Evolutionary conservation across 2,113 vertebrate species (phyloP), one percentile per base, ranked within the genome.

Genomic region (Tachysurus fulvidraco): DNA sequence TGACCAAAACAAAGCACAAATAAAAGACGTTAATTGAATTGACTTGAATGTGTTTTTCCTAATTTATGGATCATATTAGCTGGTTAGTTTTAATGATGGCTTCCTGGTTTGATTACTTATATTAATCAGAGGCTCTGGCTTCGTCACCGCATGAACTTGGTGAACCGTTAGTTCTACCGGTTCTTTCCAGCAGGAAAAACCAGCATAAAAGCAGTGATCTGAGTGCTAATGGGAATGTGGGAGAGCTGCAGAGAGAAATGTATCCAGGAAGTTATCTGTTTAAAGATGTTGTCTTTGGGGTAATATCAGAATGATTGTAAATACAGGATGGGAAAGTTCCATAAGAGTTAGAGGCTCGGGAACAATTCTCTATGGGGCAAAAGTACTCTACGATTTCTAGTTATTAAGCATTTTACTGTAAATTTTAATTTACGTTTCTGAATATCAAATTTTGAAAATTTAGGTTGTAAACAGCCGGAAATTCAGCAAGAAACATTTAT

Each of bases 11-110:
- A 59, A 62, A 52, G 59, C 46, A 67, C 12, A 30, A 55, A 17
- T 85, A 67, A 60, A 85, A 85, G 84, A 79, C 13, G 46, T 79
- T 55, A 52, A 78, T 85, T 65, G 46, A 62, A 78, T 79, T 79
- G 59, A 65, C 78, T 81, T 14, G 30, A 81, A 85, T 50, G 59
- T 67, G 84, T 65, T 85, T 78, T 64, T 59, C 60, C 59, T 67
- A 54, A 36, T 85, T 78, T 64, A 85, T 78, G 52, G 59, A 79
- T 78, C 41, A 30, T 54, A 77, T 78, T 77, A 84, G 41, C 67
- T 84, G 52, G 23, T 44, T 60, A 50, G n/a, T 41, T 79, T 85
- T 85, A 79, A 85, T 3, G 84, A 65, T 16, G 46, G 59, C 62
- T 46, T 85, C 73, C 84, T 78, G 44, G 73, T 77, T 44, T 62